These are phyloP conservation scores for Drosophila littoralis DNA, from an alignment of 1,140 invertebrate genomes.

Conservation along the genomic window DNA sequence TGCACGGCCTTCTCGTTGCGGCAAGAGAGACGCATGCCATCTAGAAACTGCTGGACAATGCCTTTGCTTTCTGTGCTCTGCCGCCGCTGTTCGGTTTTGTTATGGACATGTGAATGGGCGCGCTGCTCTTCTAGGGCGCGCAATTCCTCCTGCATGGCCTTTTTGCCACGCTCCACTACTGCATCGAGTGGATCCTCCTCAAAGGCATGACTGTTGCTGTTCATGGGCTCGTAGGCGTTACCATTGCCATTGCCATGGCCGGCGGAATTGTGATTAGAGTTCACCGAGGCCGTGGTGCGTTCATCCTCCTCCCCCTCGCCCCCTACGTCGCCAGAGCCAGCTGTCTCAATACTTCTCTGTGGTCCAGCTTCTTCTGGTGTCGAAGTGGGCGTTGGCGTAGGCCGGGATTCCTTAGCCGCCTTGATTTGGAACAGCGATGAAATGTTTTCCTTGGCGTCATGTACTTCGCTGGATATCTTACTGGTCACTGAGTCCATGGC, in stretches of 20 bases:
- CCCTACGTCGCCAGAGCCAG: constrained; percentile 19
- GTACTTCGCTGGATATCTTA: constrained; percentile 70
- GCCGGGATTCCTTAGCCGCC: constrained; percentile 51
- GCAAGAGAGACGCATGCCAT: constrained; percentile 66
- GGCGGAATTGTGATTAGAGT: constrained; percentile 73
- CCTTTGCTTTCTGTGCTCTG: constrained; percentile 63
- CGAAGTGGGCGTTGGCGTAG: constrained; percentile 43
- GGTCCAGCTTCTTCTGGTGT: constrained; percentile 59
- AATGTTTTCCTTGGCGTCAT: constrained; percentile 75
- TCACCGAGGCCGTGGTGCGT: constrained; percentile 79
- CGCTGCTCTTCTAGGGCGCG: constrained; percentile 60
- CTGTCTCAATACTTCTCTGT: constrained; percentile 48
- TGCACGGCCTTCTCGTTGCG: constrained; percentile 76
- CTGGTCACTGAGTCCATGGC: constrained; percentile 70
- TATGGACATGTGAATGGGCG: constrained; percentile 41
- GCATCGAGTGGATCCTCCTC: constrained; percentile 71
- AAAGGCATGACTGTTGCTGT: constrained; percentile 41
- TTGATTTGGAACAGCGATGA: constrained; percentile 76
- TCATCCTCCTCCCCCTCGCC: constrained; percentile 74
- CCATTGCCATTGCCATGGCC: constrained; percentile 63
- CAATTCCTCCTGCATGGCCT: constrained; percentile 73
- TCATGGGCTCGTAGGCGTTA: constrained; percentile 49
- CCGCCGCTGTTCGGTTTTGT: constrained; percentile 9
- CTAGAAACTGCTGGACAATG: constrained; percentile 68
- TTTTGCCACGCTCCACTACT: constrained; percentile 76